Base-by-base conservation (phyloP, 2,797 vertebrate species). In the Oreochromis grahami region DNA sequence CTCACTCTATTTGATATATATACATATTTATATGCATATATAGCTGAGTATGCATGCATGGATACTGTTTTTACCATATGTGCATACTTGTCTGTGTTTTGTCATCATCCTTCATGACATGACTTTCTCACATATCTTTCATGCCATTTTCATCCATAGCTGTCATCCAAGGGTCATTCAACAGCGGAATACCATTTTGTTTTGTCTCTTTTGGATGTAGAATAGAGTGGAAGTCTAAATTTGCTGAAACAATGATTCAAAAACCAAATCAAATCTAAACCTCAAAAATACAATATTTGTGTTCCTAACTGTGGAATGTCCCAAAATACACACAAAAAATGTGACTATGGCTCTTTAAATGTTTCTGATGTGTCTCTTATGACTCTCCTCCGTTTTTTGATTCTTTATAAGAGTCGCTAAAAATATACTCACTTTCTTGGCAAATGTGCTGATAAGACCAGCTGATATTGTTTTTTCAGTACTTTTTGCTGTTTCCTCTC, bases 1-100 rank as follows among this genome's bases (percentile, higher is more conserved):
- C 91, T 95, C 95, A 92, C 95, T 96, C 95, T 96, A 96, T 95
- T 96, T 96, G 90, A 93, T 95, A 96, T 96, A 96, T 96, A 96
- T 96, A 91, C 93, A 96, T 95, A 94, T 93, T 34, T 43, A 84
- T 94, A 95, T 96, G 93, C 88, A 96, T 96, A 95, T 95, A 96
- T 95, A 96, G 93, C 88, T 91, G 91, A 92, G 93, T 94, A 94
- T 96, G 94, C 90, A 86, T 88, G 86, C 86, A 95, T 93, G 87
- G 93, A 91, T 85, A 41, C 58, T 7, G 21, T 85, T 70, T 87
- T 87, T 84, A 38, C 76, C 90, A 96, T 92, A 77, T 92, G 84
- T 91, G 88, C 93, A 94, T 95, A 95, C 88, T 92, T 89, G 92
- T 95, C 93, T 92, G 89, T 95, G 91, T 93, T 93, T 92, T 93